Evolutionary conservation across 2,113 vertebrate genomes (phyloP).

Genomic region (Scartelaos histophorus): DNA sequence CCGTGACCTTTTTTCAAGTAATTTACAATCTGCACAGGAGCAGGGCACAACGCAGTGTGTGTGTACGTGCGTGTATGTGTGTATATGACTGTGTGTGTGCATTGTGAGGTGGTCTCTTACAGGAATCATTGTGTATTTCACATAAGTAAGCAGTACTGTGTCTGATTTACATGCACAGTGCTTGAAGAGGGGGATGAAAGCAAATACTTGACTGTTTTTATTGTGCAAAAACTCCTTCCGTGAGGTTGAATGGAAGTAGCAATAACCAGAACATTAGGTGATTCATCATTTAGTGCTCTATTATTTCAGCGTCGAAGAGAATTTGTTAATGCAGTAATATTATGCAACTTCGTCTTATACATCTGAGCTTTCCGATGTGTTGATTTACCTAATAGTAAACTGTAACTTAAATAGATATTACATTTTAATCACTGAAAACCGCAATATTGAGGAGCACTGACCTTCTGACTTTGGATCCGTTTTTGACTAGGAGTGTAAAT

Average conservation of each 20-base stretch:
- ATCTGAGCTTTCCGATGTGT: no score
- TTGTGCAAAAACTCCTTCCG: not conserved
- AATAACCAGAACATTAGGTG: not conserved
- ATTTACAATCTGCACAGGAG: conserved; percentile 64
- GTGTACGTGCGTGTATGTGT: conserved; percentile 34
- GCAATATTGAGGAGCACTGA: no score
- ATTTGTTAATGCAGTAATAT: no score
- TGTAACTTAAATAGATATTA: no score
- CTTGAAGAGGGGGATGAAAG: not conserved
- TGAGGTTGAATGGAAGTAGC: not conserved
- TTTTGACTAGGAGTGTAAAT: no score
- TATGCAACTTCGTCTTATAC: no score
- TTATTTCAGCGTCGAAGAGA: no score
- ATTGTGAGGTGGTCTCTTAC: conserved; percentile 32
- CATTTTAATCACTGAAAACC: no score
- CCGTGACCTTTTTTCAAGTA: conserved; percentile 76
- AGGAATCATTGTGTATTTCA: conserved; percentile 29
- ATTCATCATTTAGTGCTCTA: no score
- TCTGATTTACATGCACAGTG: not conserved
- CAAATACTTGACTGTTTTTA: not conserved
- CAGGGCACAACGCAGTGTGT: conserved; percentile 37
- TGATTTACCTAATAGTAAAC: no score
- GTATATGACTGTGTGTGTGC: conserved; percentile 39
- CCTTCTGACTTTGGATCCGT: no score
- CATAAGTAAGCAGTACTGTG: not conserved